Evolutionary conservation across 2,113 vertebrate genomes (phyloP).

Genomic region (Phyllostomus hastatus): DNA sequence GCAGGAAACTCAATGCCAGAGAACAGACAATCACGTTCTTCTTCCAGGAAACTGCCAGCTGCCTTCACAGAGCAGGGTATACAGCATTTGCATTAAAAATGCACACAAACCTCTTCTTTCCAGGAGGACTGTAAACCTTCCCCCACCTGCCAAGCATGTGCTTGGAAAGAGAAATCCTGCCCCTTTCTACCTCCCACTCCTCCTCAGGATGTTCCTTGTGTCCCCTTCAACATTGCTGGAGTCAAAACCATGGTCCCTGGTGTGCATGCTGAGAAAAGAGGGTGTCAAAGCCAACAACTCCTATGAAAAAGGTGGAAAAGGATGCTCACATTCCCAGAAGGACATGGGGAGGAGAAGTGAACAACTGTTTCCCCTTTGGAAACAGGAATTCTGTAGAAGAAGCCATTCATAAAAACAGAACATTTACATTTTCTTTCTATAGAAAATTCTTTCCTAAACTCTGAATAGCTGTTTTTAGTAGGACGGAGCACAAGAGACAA

Average conservation of each 20-base stretch:
- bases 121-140: neutral
- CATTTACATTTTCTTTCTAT: neutral
- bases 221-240: neutral
- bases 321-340: neutral
- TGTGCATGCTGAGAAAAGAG: neutral
- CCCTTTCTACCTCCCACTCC: too few species aligned
- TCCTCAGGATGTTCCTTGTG: neutral
- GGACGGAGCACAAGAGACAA: neutral
- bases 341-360: neutral
- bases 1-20: conserved; percentile 56
- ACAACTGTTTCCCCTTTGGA: neutral
- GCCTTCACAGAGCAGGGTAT: conserved; percentile 39
- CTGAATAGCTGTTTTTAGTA: neutral
- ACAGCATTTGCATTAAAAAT: neutral
- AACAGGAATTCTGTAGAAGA: conserved; percentile 37
- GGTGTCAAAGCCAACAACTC: neutral
- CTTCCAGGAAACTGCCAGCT: conserved; percentile 61
- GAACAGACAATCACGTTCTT: conserved; percentile 51
- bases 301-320: neutral
- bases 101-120: conserved; percentile 22
- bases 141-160: neutral
- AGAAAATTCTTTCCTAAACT: neutral
- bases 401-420: conserved; percentile 39
- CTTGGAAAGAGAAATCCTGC: neutral
- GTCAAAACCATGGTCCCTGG: neutral